These are phyloP conservation scores for Thunnus albacares DNA, from an alignment of 2,797 vertebrate genomes.

Conservation along the genomic window DNA sequence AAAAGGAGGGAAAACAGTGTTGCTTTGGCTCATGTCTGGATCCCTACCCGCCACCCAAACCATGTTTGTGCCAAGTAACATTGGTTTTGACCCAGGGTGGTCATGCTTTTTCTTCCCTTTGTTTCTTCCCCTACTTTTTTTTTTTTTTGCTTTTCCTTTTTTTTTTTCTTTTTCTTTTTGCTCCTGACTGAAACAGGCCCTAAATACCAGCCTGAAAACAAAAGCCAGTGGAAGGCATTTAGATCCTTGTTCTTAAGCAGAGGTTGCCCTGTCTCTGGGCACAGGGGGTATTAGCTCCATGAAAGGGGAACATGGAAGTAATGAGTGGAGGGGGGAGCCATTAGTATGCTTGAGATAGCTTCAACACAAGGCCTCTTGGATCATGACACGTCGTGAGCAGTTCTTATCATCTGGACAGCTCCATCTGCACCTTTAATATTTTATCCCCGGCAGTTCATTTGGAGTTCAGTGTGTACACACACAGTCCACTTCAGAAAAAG, in stretches of 20 bases:
- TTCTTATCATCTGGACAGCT: constrained; percentile 98
- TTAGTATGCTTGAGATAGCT: constrained; percentile 96
- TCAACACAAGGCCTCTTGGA: constrained; percentile 94
- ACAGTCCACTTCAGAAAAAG: constrained; percentile 87
- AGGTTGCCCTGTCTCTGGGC: constrained; percentile 87
- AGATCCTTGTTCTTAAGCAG: constrained; percentile 79
- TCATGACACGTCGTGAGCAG: constrained; percentile 96
- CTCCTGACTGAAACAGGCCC: constrained; percentile 38
- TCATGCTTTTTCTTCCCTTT: constrained; percentile 48
- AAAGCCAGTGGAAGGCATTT: constrained; percentile 74
- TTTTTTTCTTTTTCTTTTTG: background rate
- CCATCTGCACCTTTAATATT: constrained; percentile 99
- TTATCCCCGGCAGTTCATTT: constrained; percentile 94
- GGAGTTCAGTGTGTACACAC: constrained; percentile 94
- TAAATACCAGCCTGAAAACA: constrained; percentile 61
- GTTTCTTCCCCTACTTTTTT: constrained; percentile 20
- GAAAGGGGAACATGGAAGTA: constrained; percentile 94
- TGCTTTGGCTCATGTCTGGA: constrained; percentile 55
- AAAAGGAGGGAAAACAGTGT: constrained; percentile 51
- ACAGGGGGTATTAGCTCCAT: constrained; percentile 94
- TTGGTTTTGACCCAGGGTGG: constrained; percentile 56
- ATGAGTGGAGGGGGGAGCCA: constrained; percentile 92
- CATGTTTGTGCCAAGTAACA: constrained; percentile 56
- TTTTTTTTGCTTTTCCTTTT: constrained; percentile 11
- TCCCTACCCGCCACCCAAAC: constrained; percentile 30